These are phyloP conservation scores for Eublepharis macularius DNA, from an alignment of 2,113 vertebrate genomes.

Conservation along the genomic window DNA sequence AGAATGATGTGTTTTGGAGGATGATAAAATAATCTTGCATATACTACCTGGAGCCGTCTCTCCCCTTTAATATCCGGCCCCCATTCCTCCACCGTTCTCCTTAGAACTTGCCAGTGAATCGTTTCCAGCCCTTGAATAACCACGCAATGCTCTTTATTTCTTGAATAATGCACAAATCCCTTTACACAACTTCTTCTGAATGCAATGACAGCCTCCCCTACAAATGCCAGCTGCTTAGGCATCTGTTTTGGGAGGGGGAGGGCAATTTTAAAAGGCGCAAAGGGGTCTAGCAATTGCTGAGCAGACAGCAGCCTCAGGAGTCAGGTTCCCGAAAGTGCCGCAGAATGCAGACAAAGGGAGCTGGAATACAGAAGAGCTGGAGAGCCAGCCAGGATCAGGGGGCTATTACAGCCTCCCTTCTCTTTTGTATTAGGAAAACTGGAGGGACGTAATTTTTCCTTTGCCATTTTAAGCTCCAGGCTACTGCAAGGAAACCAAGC, in stretches of 20 bases:
- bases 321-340: neutral
- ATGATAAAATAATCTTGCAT: neutral
- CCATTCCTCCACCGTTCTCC: neutral
- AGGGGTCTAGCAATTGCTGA: neutral
- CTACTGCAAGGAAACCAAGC: neutral
- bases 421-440: neutral
- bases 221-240: neutral
- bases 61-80: neutral
- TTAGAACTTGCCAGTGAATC: neutral
- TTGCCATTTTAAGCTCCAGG: neutral
- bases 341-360: neutral
- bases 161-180: neutral
- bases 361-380: too few relatives aligned
- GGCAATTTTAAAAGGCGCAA: neutral
- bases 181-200: neutral
- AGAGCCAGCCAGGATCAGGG: neutral
- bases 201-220: neutral
- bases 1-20: neutral
- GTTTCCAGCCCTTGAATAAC: neutral
- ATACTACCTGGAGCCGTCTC: neutral
- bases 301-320: neutral
- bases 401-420: neutral
- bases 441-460: neutral
- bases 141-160: neutral
- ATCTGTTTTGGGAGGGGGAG: neutral